Conservation (phyloP, 2,113 vertebrate species). For the Tauraco erythrolophus region DNA sequence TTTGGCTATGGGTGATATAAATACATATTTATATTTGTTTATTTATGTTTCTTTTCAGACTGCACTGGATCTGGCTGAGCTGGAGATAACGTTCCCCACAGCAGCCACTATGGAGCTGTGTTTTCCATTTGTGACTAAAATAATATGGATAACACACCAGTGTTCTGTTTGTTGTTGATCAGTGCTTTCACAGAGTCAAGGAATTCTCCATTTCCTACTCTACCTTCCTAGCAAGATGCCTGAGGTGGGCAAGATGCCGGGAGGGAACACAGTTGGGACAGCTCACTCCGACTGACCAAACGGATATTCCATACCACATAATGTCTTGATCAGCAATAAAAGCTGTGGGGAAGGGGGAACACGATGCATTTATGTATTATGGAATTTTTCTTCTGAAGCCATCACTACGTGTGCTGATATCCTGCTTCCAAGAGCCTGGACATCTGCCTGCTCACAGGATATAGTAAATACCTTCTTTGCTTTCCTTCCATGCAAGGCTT, state of each 20-base stretch:
- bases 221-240: accelerated
- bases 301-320: neutral
- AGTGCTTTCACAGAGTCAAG: neutral
- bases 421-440: neutral
- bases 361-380: accelerated
- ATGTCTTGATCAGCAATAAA: neutral
- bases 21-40: neutral
- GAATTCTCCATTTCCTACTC: neutral
- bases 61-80: neutral
- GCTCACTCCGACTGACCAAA: neutral
- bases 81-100: neutral
- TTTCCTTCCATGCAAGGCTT: neutral
- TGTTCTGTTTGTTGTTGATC: neutral
- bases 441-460: neutral
- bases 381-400: neutral
- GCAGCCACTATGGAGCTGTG: no score
- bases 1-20: neutral
- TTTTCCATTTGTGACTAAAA: neutral
- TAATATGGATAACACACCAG: neutral
- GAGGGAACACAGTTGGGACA: neutral
- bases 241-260: no score
- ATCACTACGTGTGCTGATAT: accelerated
- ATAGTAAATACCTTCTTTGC: neutral
- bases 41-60: neutral
- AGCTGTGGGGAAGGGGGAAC: neutral